A percentile compares a stretch with the other conserved stretches of the same genome.
These are phyloP conservation scores for Nymphicus hollandicus DNA, from an alignment of 2,113 vertebrate species.

Conservation along the genomic window DNA sequence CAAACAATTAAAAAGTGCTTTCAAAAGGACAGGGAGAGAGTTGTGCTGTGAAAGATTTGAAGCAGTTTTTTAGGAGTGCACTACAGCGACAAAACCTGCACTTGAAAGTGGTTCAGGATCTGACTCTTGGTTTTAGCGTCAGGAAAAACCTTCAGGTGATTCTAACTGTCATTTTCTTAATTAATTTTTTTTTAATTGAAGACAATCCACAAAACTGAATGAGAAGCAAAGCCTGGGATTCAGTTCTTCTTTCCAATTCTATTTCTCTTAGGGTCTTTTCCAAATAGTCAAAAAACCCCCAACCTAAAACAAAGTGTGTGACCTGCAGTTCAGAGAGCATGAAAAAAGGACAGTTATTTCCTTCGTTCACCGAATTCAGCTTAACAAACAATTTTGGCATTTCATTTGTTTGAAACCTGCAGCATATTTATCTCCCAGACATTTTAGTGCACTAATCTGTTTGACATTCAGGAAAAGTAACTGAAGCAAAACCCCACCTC, in stretches of 20 bases:
- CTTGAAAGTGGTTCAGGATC: not conserved
- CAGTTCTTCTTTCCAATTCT: not conserved
- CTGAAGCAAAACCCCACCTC: not conserved
- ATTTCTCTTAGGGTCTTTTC: not conserved
- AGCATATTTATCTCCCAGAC: constrained; percentile 21
- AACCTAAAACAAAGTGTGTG: not conserved
- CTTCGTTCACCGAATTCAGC: not conserved
- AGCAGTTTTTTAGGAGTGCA: not conserved
- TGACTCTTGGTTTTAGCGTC: not conserved
- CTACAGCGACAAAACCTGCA: not conserved
- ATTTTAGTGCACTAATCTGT: constrained; percentile 23
- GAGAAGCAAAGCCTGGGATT: not conserved
- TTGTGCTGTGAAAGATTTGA: not conserved
- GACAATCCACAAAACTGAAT: not conserved
- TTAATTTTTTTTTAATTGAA: not conserved
- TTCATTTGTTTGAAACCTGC: constrained; percentile 18
- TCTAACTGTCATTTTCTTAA: not conserved
- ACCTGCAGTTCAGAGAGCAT: not conserved
- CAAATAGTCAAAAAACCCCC: not conserved
- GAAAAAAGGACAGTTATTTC: not conserved
- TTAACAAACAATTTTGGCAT: constrained; percentile 10
- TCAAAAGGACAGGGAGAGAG: not conserved
- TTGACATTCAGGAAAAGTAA: constrained; percentile 30
- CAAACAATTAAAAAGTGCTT: not conserved
- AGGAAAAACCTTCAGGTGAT: not conserved